Base-by-base conservation (phyloP, 2,797 vertebrate genomes). In the Poecilia picta region DNA sequence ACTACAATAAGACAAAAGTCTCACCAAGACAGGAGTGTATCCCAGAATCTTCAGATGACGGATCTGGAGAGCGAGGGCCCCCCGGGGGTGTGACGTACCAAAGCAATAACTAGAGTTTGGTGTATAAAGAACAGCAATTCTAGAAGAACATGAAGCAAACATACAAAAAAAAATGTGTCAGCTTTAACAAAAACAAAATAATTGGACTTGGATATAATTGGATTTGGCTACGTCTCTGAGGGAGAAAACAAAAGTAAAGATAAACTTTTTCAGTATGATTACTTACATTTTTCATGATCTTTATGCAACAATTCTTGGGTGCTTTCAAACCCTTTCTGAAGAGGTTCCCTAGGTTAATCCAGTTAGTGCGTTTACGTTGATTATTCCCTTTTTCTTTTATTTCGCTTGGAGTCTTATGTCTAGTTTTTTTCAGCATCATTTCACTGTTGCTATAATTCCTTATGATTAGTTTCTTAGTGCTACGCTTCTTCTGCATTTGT, bases 21-120 rank as follows among this genome's bases (percentile, higher is more conserved):
- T 96, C 92, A 99, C 98, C 97, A 97, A 68, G 72, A 98, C 91
- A 4, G 96, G 95, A 8, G 86, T 55, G 77, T 97, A 99, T 74
- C 97, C 98, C 89, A 98, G 93, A 76, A 91, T 87, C 88, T 87
- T 94, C 77, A 99, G 94, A 81, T 98, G 97, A 16, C 97, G 95
- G 41, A 95, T 90, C 92, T 96, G 98, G 79, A 97, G 23, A 16
- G 95, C 97, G 81, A 97, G 75, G 2, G 45, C 87, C 23, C 96
- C 97, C 20, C 90, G 90, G 20, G 96, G 97, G 16, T 95, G 94
- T 0, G 57, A 83, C 8, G 96, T 96, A 18, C 94, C 95, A 45
- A 94, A 86, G 88, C 97, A 98, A 85, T 97, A 97, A 0, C 83
- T 75, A 80, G 93, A 93, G 0, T 4, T 5, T 3, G 92, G 81